Base-by-base conservation (phyloP, 1,140 invertebrate genomes). In the Hypothenemus hampei region DNA sequence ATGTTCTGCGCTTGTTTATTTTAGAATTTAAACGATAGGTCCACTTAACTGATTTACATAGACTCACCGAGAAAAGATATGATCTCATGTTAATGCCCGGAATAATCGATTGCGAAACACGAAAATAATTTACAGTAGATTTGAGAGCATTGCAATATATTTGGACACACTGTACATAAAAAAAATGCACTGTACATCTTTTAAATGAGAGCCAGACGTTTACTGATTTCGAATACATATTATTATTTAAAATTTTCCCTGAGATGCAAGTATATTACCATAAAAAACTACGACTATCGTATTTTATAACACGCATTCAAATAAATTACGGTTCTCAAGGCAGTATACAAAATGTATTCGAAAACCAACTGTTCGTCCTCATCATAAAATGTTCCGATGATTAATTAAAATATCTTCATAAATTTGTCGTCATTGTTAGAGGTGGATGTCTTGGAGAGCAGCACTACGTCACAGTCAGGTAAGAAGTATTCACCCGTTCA, bases 391-490 rank as follows among this genome's bases (percentile, higher is more conserved):
- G 49, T 57, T 41, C 54, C 60, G 53, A 54, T 62, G 60, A 57
- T 62, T 62, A 60, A 62, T 62, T 62, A 62, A 62, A 58, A 62
- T 50, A 59, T 62, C 58, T 62, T 59, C 54, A 62, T 59, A 62
- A 62, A 59, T 62, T 62, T 47, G 52, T 55, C 41, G 52, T 59
- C 23, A 43, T 43, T 31, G 26, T 13, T 31, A 8, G 26, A 13
- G 8, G 26, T n/a, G n/a, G n/a, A n/a, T 37, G 35, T 37, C 35
- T 7, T 6, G 18, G 35, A 31, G 35, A 16, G 35, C n/a, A 37
- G n/a, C n/a, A 37, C 18, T 37, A 37, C 16, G 8, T 16, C 35
- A 15, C 16, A 29, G 35, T 37, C 18, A 8, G 35, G n/a, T 16
- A 15, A 37, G 35, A 37, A 11, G 10, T 11, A 31, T 11, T 8